Conservation (phyloP, 1,140 invertebrate genomes). For the Atta colombica region DNA sequence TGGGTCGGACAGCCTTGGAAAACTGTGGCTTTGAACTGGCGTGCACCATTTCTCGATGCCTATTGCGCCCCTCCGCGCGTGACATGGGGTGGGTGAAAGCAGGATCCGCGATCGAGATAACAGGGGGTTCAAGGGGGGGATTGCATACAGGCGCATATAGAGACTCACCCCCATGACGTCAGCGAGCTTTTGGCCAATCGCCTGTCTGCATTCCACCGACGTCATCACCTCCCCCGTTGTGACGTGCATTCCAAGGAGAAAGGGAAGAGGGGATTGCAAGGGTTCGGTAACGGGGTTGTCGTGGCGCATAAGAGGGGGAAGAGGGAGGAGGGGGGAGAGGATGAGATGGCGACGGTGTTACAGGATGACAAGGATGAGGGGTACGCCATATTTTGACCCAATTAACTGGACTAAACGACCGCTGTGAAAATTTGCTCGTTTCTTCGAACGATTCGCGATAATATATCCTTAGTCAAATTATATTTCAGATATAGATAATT, state of each 20-base stretch:
- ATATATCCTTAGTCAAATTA: neutral
- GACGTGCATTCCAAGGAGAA: constrained; percentile 82
- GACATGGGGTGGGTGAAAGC: neutral
- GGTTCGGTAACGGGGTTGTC: constrained; percentile 68
- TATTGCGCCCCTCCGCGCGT: constrained; percentile 75
- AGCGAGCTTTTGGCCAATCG: constrained; percentile 82
- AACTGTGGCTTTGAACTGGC: constrained; percentile 86
- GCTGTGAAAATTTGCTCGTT: constrained; percentile 72
- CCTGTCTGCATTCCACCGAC: constrained; percentile 79
- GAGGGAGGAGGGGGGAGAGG: constrained; percentile 57
- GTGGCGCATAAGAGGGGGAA: constrained; percentile 45
- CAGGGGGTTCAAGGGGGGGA: constrained; percentile 69
- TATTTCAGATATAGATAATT: neutral
- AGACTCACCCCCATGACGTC: constrained; percentile 81
- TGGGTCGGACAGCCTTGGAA: constrained; percentile 84
- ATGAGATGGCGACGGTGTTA: constrained; percentile 53
- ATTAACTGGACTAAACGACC: constrained; percentile 80
- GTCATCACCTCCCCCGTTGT: constrained; percentile 84
- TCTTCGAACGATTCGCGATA: constrained; percentile 19
- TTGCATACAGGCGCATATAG: constrained; percentile 69
- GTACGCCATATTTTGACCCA: constrained; percentile 83
- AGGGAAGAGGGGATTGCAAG: constrained; percentile 67
- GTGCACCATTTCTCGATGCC: constrained; percentile 82
- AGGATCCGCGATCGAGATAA: constrained; percentile 48
- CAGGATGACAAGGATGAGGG: constrained; percentile 74